Conservation (phyloP, 2,797 vertebrate genomes). For the Phataginus tetradactyla region DNA sequence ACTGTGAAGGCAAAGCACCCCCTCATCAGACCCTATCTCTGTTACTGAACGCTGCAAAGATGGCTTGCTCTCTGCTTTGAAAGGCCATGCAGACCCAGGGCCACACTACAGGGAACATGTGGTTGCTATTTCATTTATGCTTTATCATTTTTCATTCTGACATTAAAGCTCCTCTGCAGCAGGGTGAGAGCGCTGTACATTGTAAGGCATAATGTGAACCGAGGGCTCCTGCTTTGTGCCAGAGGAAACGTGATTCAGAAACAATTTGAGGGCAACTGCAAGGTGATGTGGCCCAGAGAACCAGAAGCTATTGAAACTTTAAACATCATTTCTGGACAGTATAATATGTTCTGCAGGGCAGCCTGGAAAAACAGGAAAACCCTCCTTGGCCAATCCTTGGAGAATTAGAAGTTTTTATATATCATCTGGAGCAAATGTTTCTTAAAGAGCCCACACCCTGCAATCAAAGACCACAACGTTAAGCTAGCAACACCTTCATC, state of each 20-base stretch:
- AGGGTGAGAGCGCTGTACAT: conserved; percentile 89
- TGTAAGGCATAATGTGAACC: conserved; percentile 92
- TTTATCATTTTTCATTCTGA: conserved; percentile 97
- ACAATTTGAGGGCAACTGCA: conserved; percentile 90
- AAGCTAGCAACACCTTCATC: not conserved
- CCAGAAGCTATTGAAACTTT: conserved; percentile 90
- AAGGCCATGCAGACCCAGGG: conserved; percentile 81
- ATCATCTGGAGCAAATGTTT: conserved; percentile 79
- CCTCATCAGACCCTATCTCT: not conserved
- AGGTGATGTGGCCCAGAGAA: conserved; percentile 91
- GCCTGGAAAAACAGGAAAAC: conserved; percentile 87
- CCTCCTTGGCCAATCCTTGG: conserved; percentile 80
- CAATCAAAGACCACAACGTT: not conserved
- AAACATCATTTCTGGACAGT: conserved; percentile 91
- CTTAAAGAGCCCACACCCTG: conserved; percentile 81
- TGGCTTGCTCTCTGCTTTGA: conserved; percentile 81
- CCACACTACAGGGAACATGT: conserved; percentile 90
- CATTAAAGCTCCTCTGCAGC: conserved; percentile 87
- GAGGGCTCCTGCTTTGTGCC: conserved; percentile 90
- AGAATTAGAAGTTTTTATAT: conserved; percentile 85
- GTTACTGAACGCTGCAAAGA: conserved; percentile 72
- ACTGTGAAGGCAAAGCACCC: not conserved
- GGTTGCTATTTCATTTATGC: conserved; percentile 94
- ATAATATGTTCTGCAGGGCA: conserved; percentile 87
- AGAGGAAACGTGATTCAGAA: conserved; percentile 91